Evolutionary conservation across 2,113 vertebrate species (phyloP).

Genomic region (Alethe castanea): DNA sequence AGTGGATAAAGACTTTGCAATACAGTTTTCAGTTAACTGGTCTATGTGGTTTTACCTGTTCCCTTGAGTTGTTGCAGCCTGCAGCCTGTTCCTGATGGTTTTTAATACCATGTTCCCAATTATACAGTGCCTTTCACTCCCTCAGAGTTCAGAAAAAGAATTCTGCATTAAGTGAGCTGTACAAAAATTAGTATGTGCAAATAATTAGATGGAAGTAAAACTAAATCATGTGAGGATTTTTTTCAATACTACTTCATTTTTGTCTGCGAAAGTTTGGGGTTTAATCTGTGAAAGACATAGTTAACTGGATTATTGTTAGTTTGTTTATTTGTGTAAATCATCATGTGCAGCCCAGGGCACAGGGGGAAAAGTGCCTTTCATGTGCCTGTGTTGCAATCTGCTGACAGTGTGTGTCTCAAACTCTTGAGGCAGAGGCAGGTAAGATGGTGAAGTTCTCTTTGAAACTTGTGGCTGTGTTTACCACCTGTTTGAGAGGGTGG

Average conservation of each 20-base stretch:
- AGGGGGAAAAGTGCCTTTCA: background rate
- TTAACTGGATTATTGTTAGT: background rate
- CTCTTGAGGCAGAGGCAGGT: background rate
- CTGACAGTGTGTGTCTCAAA: background rate
- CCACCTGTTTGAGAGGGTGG: background rate
- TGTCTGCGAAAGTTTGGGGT: background rate
- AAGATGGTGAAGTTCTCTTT: background rate
- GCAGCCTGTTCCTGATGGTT: background rate
- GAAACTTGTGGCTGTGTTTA: background rate
- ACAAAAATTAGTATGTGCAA: background rate
- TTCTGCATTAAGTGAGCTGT: background rate
- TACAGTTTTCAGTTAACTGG: background rate
- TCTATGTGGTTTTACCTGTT: background rate
- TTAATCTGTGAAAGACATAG: background rate
- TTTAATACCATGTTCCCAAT: background rate
- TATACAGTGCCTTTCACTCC: background rate
- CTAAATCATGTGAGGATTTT: background rate
- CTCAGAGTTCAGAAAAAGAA: background rate
- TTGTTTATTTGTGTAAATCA: background rate
- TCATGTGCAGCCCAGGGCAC: background rate
- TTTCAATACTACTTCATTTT: background rate
- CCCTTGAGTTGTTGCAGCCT: background rate
- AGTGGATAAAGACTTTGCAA: background rate
- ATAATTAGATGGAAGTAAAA: background rate
- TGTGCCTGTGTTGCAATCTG: background rate